These are phyloP conservation scores for Cecropterus lyciades DNA, from an alignment of 1,140 invertebrate species.

Conservation along the genomic window DNA sequence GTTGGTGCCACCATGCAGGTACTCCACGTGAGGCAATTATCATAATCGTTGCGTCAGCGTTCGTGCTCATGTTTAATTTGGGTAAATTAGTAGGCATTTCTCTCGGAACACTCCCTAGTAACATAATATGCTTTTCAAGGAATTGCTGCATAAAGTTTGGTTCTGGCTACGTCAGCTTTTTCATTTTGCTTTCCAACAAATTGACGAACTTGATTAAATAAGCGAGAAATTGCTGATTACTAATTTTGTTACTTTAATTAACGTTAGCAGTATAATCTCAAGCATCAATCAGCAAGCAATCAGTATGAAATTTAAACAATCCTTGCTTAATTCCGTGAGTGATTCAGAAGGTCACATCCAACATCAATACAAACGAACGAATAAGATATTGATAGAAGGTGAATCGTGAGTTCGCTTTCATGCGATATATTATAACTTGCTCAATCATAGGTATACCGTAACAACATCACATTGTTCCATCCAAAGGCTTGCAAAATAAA, in stretches of 20 bases:
- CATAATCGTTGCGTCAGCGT: constrained; percentile 28
- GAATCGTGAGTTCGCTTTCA: constrained; percentile 16
- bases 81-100: constrained; percentile 5
- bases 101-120: constrained; percentile 25
- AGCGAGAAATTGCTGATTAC: too few species aligned
- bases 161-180: too few species aligned
- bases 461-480: constrained; percentile 41
- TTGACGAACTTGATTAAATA: not conserved
- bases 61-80: constrained; percentile 22
- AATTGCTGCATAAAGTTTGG: too few species aligned
- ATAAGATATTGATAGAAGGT: not conserved
- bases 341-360: too few species aligned
- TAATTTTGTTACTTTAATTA: too few species aligned
- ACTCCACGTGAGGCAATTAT: constrained; percentile 25
- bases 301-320: too few species aligned
- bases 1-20: constrained; percentile 9
- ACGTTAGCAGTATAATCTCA: too few species aligned
- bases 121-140: not conserved
- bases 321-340: too few species aligned
- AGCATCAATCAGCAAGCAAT: too few species aligned
- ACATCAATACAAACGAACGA: too few species aligned
- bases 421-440: constrained; percentile 32
- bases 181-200: too few species aligned
- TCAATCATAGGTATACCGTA: constrained; percentile 39
- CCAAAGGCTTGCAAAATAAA: constrained; percentile 45